A percentile compares a stretch with the other conserved stretches of the same genome.
Evolutionary conservation across 1,140 invertebrate species (phyloP).

Genomic region (Batillaria attramentaria): DNA sequence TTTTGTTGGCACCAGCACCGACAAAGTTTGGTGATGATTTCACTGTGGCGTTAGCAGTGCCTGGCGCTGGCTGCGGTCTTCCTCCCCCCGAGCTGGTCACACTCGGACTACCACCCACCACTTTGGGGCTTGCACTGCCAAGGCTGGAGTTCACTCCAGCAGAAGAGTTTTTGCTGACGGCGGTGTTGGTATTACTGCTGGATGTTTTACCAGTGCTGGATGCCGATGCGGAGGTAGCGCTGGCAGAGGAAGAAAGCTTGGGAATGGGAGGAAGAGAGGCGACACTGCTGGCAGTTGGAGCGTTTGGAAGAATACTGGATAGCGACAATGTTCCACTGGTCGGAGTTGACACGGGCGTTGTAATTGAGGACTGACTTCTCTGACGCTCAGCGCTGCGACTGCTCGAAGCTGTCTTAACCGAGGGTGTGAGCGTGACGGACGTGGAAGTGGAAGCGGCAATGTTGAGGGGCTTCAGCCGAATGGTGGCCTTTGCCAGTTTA

Average conservation of each 20-base stretch:
- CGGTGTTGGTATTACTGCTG: conserved; percentile 31
- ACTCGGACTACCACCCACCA: conserved; percentile 1
- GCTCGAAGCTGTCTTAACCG: not conserved
- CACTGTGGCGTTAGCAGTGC: not conserved
- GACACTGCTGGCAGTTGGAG: conserved; percentile 58
- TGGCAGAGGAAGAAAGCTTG: conserved; percentile 42
- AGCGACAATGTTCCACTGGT: conserved; percentile 45
- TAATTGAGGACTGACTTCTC: conserved; percentile 19
- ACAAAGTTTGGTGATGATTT: not conserved
- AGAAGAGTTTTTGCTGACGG: conserved; percentile 17
- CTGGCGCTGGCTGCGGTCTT: not conserved
- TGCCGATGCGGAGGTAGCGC: conserved; percentile 3
- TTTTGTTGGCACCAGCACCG: no score
- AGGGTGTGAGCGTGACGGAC: conserved; percentile 37
- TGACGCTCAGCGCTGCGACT: conserved; percentile 28
- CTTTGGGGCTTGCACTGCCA: not conserved
- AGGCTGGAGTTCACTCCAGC: not conserved
- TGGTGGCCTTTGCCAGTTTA: conserved; percentile 68
- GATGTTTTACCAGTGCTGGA: conserved; percentile 27
- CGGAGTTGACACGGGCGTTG: conserved; percentile 41
- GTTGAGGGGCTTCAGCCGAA: conserved; percentile 68
- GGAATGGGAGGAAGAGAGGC: conserved; percentile 62
- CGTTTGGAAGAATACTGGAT: conserved; percentile 58
- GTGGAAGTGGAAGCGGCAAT: conserved; percentile 58
- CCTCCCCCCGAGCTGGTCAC: not conserved